Conservation (phyloP, 2,888 invertebrate genomes). For the Acronicta alni region DNA sequence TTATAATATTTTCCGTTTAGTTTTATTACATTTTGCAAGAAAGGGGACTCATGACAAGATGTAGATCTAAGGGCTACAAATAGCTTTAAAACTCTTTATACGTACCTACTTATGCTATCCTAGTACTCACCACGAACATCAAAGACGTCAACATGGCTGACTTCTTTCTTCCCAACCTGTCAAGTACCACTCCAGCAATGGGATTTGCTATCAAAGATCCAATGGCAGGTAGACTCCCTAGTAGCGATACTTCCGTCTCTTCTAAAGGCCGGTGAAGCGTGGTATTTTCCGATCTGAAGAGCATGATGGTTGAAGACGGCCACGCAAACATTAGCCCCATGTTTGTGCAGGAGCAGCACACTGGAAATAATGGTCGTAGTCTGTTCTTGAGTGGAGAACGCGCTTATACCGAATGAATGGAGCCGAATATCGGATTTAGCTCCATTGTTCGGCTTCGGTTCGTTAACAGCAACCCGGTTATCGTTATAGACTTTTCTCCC, state of each 20-base stretch:
- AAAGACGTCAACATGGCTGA: conserved; percentile 60
- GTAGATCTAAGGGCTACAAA: too few species aligned
- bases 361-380: conserved; percentile 56
- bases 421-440: too few species aligned
- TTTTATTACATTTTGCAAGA: too few species aligned
- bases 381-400: too few species aligned
- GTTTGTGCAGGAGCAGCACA: conserved; percentile 68
- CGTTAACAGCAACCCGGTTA: too few species aligned
- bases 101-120: conserved; percentile 2
- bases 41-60: too few species aligned
- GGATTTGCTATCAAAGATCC: conserved; percentile 71
- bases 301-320: conserved; percentile 73
- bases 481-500: too few species aligned
- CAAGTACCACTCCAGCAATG: conserved; percentile 62
- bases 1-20: too few species aligned
- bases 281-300: conserved; percentile 73
- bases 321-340: conserved; percentile 74
- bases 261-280: conserved; percentile 74
- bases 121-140: conserved; percentile 67
- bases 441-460: too few species aligned
- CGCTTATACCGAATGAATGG: too few species aligned
- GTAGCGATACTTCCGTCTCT: conserved; percentile 68
- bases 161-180: conserved; percentile 71
- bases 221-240: conserved; percentile 74
- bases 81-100: background rate